Evolutionary conservation across 2,113 vertebrate genomes (phyloP), one percentile per base, ranked within the genome.

Genomic region (Pterocles orientalis): DNA sequence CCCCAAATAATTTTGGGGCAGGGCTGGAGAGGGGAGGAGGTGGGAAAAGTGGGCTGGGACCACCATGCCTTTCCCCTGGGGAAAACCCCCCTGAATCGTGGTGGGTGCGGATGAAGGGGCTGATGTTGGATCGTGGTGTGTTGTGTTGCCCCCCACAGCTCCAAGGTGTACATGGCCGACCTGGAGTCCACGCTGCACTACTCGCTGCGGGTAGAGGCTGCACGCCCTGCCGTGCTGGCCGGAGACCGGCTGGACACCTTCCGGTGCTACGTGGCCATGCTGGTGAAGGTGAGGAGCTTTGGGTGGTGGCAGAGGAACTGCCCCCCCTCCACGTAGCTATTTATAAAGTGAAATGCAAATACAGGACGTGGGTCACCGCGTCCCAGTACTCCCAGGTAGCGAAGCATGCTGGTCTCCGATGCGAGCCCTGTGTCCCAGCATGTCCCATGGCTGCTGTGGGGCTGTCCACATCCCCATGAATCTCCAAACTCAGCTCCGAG

Each of bases 131-230:
- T 62, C 2, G 0, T 66, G 61, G 72, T 43, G 17, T 66, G 61
- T 77, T 43, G 17, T 0, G 0, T 70, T 92, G 61, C 75, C 45
- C 56, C 93, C 73, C 87, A 31, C 82, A 96, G 96, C 86, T 95
- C 91, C 65, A 98, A 98, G 94, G 95, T 99, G 84, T 99, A 99
- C 86, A 99, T 99, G 99, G 98, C 98, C 1, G 99, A 99, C 92
- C 97, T 99, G 95, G 99, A 99, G 83, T 99, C 99, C 0, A 91
- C 98, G 0, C 97, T 99, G 41, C 98, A 99, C 96, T 99, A 99
- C 93, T 98, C 99, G 3, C 97, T 99, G 29, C 98, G 98, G 34
- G 94, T 98, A 69, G 99, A 99, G 96, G 97, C 99, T 41, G 96
- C 97, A 26, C 97, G 98, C 6, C 96, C 98, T 25, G 50, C 97